phyloP scores from a whole-genome alignment of 1,140 invertebrate genomes.

The Belonocnema kinseyi region DNA sequence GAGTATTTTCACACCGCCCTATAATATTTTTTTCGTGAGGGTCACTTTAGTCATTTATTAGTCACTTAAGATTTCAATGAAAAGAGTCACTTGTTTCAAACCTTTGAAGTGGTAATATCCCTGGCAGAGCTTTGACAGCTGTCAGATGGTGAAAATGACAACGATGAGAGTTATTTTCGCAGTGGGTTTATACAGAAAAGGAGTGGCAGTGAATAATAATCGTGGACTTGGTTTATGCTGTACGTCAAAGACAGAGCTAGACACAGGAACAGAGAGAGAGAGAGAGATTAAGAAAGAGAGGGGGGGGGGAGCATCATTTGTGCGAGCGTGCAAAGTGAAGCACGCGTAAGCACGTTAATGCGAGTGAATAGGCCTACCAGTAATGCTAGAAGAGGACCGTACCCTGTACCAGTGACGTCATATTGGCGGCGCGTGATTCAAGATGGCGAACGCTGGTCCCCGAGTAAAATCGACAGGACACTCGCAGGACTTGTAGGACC shows the following conservation, averaged over 20 bases:
- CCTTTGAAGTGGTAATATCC: too few relatives aligned
- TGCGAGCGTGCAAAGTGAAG: conserved; percentile 3
- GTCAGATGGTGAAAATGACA: neutral
- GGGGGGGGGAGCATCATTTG: neutral
- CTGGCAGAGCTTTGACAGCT: neutral
- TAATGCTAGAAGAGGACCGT: conserved; percentile 40
- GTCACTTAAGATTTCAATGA: too few relatives aligned
- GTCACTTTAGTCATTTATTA: too few relatives aligned
- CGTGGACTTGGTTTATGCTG: neutral
- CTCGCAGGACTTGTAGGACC: conserved; percentile 46
- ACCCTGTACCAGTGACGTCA: conserved; percentile 65
- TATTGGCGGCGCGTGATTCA: conserved; percentile 50
- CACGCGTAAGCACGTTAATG: neutral
- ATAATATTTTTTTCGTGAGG: too few relatives aligned
- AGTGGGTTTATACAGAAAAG: neutral
- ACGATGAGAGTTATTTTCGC: neutral
- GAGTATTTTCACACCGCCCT: too few relatives aligned
- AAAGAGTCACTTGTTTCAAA: too few relatives aligned
- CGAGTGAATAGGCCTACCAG: neutral
- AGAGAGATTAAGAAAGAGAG: too few relatives aligned
- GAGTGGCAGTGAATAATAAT: neutral
- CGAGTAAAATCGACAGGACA: conserved; percentile 64
- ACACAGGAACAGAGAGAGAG: too few relatives aligned
- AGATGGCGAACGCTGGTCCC: conserved; percentile 62
- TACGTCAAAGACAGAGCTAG: neutral